phyloP scores from a whole-genome alignment of 2,888 invertebrate species.

The Drosophila fungiperda region DNA sequence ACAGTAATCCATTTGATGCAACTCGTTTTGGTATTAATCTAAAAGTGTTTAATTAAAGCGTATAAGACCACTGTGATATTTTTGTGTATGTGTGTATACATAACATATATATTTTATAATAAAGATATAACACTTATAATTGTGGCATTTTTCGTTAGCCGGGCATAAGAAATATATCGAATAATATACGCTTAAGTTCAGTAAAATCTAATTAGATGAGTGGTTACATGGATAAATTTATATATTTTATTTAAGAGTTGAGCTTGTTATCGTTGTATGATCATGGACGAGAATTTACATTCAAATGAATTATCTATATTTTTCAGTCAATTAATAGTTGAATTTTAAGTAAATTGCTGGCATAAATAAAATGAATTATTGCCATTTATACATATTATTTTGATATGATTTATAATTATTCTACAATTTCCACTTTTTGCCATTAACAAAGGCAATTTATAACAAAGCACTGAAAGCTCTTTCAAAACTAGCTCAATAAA shows the following conservation, averaged over 20 bases:
- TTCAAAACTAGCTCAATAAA: conserved; percentile 26
- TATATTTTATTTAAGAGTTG: background rate
- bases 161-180: background rate
- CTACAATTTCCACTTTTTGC: background rate
- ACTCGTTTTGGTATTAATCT: conserved; percentile 25
- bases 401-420: background rate
- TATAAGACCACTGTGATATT: conserved; percentile 38
- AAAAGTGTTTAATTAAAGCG: conserved; percentile 61
- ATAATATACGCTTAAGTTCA: background rate
- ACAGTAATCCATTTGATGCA: conserved; percentile 49
- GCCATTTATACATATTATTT: background rate
- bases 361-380: background rate
- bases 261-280: background rate
- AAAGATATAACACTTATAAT: conserved; percentile 4
- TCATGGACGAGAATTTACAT: background rate
- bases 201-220: background rate
- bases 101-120: background rate
- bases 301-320: background rate
- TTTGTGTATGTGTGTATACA: background rate
- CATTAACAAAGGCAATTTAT: conserved; percentile 2
- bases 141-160: conserved; percentile 14
- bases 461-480: conserved; percentile 13
- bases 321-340: background rate
- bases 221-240: background rate
- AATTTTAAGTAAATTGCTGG: conserved; percentile 1